Evolutionary conservation across 2,113 vertebrate genomes (phyloP).

Genomic region (Labeo rohita): DNA sequence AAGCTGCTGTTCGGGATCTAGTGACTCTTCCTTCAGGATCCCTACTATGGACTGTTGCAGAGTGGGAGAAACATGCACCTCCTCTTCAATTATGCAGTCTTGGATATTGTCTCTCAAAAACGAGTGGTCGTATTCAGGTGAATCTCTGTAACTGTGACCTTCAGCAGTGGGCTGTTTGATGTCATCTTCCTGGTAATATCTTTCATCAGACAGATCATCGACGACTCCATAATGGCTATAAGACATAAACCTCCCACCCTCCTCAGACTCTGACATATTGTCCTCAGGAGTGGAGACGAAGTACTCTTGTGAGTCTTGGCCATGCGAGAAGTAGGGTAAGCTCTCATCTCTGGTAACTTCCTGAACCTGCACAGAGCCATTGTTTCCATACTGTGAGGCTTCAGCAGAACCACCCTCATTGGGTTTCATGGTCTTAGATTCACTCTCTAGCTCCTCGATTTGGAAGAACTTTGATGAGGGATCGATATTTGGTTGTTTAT

Average conservation of each 20-base stretch:
- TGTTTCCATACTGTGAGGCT: conserved; percentile 1
- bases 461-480: conserved; percentile 80
- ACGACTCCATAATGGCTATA: conserved; percentile 83
- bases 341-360: conserved; percentile 66
- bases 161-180: conserved; percentile 66
- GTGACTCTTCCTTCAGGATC: conserved; percentile 76
- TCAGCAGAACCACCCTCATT: conserved; percentile 56
- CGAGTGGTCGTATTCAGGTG: conserved; percentile 53
- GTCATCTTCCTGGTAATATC: conserved; percentile 75
- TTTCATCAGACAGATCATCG: conserved; percentile 78
- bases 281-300: conserved; percentile 94
- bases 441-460: conserved; percentile 87
- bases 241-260: conserved; percentile 77
- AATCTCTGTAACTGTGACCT: conserved; percentile 57
- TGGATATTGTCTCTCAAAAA: conserved; percentile 68
- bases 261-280: conserved; percentile 73
- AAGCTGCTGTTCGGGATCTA: conserved; percentile 86
- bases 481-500: conserved; percentile 61
- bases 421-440: conserved; percentile 59
- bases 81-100: conserved; percentile 86
- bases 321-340: conserved; percentile 68
- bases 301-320: conserved; percentile 83
- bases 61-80: conserved; percentile 86
- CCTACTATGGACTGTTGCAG: conserved; percentile 85
- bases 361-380: conserved; percentile 65